These are phyloP conservation scores for Dasyornis broadbenti DNA, from an alignment of 2,113 vertebrate species.

Conservation along the genomic window DNA sequence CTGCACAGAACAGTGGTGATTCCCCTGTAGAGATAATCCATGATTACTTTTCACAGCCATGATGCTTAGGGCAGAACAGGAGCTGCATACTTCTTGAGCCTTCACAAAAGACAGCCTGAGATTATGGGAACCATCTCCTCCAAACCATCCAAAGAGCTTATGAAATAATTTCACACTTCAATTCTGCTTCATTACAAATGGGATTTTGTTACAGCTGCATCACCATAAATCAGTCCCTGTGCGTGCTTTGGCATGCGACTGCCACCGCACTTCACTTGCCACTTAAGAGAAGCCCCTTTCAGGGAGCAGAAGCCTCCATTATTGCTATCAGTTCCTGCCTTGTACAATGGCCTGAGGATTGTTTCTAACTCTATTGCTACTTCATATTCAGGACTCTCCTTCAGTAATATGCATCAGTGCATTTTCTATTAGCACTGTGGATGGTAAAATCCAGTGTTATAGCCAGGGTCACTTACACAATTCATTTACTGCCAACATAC, in stretches of 20 bases:
- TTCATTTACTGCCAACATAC: not conserved
- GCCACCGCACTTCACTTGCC: not conserved
- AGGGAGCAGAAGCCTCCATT: not conserved
- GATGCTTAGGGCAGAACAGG: not conserved
- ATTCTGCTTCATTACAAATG: not conserved
- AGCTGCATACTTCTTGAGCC: not conserved
- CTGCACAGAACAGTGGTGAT: accelerated
- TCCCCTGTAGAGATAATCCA: not conserved
- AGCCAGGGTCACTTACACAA: slow-evolving; percentile 19
- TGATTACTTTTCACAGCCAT: not conserved
- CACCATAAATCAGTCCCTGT: not conserved
- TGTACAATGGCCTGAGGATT: not conserved
- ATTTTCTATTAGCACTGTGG: slow-evolving; percentile 15
- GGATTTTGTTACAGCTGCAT: not conserved
- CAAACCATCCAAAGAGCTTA: not conserved
- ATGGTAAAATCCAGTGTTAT: not conserved
- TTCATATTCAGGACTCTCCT: not conserved
- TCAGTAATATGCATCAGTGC: not conserved
- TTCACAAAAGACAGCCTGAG: not conserved
- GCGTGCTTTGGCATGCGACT: not conserved
- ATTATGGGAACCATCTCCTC: not conserved
- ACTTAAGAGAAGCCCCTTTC: not conserved
- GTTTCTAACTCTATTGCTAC: not conserved
- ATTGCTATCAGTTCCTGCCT: not conserved
- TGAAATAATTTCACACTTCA: not conserved